phyloP scores from a whole-genome alignment of 2,888 invertebrate genomes.

The Holacanthella duospinosa region DNA sequence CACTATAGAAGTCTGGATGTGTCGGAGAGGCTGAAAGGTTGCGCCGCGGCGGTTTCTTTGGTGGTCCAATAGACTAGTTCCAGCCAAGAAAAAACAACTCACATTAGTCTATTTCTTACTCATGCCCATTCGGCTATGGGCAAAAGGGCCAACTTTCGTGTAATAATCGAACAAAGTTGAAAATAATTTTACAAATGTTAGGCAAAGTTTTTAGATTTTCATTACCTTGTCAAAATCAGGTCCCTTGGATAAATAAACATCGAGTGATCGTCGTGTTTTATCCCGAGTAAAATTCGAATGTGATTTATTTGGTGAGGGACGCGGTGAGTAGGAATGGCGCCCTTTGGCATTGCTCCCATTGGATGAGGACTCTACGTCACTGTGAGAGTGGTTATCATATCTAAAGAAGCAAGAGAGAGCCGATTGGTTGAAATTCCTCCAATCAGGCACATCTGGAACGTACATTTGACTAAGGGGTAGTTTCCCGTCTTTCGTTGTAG shows the following conservation, averaged over 20 bases:
- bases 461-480: slow-evolving; percentile 36
- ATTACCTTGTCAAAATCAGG: slow-evolving; percentile 37
- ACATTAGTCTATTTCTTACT: no score
- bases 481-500: slow-evolving; percentile 31
- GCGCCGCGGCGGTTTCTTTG: slow-evolving; percentile 77
- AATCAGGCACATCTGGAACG: no score
- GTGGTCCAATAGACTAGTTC: no score
- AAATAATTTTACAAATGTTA: no score
- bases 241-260: slow-evolving; percentile 35
- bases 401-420: no score
- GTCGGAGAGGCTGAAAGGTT: slow-evolving; percentile 79
- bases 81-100: slow-evolving; percentile 13
- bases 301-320: slow-evolving; percentile 34
- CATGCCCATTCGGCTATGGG: no score
- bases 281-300: slow-evolving; percentile 29
- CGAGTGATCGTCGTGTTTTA: slow-evolving; percentile 36
- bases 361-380: slow-evolving; percentile 26
- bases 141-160: no score
- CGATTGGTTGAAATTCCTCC: no score
- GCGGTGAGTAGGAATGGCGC: slow-evolving; percentile 32
- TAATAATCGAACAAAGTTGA: no score
- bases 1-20: slow-evolving; percentile 54
- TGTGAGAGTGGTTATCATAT: slow-evolving; percentile 37
- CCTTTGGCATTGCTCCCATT: slow-evolving; percentile 11
- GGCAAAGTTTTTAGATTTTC: no score